phyloP scores from a whole-genome alignment of 2,797 vertebrate genomes.

The Tadarida brasiliensis region DNA sequence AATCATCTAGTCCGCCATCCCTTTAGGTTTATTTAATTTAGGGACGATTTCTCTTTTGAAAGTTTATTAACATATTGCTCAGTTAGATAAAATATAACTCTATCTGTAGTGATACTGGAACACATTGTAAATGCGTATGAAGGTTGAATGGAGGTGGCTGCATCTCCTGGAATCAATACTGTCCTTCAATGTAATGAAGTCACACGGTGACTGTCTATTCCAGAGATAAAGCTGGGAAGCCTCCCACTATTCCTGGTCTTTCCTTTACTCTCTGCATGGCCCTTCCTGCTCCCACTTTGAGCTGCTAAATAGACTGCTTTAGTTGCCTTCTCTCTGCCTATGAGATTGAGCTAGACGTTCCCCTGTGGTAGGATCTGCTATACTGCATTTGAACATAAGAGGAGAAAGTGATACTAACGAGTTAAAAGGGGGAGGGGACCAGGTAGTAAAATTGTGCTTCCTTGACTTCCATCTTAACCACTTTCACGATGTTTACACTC shows the following conservation, averaged over 20 bases:
- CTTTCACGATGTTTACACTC: neutral
- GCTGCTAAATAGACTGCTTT: neutral
- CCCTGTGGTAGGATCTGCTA: neutral
- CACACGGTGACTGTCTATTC: neutral
- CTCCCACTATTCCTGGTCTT: neutral
- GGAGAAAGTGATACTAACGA: neutral
- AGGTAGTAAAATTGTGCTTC: neutral
- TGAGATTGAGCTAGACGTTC: neutral
- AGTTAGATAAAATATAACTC: slow-evolving; percentile 30
- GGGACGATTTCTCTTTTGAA: neutral
- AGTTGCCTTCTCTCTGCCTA: neutral
- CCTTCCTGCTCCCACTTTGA: slow-evolving; percentile 8
- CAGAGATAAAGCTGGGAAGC: neutral
- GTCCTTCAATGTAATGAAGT: neutral
- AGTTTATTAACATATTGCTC: neutral
- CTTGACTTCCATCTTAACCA: neutral
- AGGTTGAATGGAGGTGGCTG: neutral
- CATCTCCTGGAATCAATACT: neutral
- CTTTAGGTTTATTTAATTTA: slow-evolving; percentile 22
- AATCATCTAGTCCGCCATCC: neutral
- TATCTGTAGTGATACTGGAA: neutral
- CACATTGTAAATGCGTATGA: neutral
- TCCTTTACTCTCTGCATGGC: slow-evolving; percentile 12
- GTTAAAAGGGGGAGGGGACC: neutral
- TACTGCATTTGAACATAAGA: neutral